Evolutionary conservation across 2,888 invertebrate genomes (phyloP).

Genomic region (Ametastegia equiseti): DNA sequence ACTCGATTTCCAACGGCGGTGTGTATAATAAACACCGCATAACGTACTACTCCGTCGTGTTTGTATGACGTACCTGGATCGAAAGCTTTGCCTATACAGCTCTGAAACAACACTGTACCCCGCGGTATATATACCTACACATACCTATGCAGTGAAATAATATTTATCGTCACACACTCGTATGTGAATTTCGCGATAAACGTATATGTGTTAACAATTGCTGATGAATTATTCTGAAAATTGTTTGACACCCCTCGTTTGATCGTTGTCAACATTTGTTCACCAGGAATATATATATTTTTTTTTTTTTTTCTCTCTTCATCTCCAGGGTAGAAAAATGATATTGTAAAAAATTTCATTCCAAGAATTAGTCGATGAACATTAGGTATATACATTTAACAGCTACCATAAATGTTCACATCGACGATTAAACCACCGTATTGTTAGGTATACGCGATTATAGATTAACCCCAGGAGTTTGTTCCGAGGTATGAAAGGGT

Average conservation of each 20-base stretch:
- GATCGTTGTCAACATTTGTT: neutral
- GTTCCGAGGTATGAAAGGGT: neutral
- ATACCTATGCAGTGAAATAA: neutral
- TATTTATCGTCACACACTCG: neutral
- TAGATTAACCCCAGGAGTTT: neutral
- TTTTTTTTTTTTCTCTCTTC: neutral
- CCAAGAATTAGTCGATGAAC: too few relatives aligned
- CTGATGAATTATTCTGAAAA: neutral
- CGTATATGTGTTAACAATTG: neutral
- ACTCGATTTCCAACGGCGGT: slow-evolving; percentile 30
- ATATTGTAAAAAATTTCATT: too few relatives aligned
- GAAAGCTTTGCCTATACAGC: slow-evolving; percentile 22
- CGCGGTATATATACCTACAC: neutral
- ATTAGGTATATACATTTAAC: too few relatives aligned
- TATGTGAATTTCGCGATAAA: too few relatives aligned
- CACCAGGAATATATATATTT: neutral
- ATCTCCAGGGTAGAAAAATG: neutral
- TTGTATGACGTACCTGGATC: neutral
- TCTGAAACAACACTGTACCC: neutral
- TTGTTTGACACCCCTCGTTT: neutral
- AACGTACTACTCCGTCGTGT: neutral
- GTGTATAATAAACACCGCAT: slow-evolving; percentile 23
- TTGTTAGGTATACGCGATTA: too few relatives aligned
- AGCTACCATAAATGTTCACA: too few relatives aligned
- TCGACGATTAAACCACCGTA: too few relatives aligned